Conservation (phyloP, 1,140 invertebrate species). For the Rhopalosiphum maidis region DNA sequence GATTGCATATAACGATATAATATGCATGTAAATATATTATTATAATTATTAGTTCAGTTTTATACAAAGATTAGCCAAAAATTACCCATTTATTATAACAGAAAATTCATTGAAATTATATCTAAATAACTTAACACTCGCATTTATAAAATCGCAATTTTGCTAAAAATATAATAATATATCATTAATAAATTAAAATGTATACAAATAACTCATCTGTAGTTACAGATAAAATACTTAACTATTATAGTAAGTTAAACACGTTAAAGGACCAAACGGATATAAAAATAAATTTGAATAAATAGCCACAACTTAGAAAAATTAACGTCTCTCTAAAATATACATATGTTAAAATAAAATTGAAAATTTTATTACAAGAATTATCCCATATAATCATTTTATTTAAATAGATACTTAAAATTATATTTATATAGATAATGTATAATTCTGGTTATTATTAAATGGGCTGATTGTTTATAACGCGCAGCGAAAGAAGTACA, state of each 20-base stretch:
- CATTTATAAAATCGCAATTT: not conserved
- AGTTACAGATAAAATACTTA: not conserved
- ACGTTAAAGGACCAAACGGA: not conserved
- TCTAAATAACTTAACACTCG: not conserved
- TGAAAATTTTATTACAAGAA: not conserved
- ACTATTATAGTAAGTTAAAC: too few species aligned
- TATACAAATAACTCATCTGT: not conserved
- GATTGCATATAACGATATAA: not conserved
- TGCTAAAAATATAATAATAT: not conserved
- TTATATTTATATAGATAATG: not conserved
- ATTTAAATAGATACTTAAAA: not conserved
- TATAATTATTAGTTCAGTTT: not conserved
- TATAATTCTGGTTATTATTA: not conserved
- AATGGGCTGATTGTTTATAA: not conserved
- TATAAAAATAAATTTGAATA: not conserved
- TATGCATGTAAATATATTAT: not conserved
- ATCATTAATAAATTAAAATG: not conserved
- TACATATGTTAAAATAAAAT: not conserved
- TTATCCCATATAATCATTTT: not conserved
- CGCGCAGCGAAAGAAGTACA: not conserved
- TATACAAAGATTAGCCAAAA: not conserved
- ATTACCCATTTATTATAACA: not conserved
- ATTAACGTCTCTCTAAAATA: too few species aligned
- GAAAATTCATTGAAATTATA: not conserved
- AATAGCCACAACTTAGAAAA: too few species aligned